Evolutionary conservation across 2,888 invertebrate genomes (phyloP), one percentile per base, ranked within the genome.

Genomic region (Pachliopta kotzebuea): DNA sequence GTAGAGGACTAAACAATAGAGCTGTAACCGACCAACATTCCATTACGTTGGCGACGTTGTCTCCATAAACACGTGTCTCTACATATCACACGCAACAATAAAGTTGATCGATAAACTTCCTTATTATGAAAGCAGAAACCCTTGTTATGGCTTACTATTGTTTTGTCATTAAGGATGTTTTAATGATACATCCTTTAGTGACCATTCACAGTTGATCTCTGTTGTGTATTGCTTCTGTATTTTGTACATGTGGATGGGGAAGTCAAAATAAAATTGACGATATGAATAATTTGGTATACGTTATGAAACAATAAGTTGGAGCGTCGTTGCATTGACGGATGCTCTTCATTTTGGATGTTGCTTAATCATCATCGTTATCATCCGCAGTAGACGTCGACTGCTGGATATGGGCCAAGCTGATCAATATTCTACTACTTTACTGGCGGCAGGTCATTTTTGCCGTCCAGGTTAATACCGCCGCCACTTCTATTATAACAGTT

Each of bases 1-100:
- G 59, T 31, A 23, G 29, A 58, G 50, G 62, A 52, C 56, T 26
- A 60, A 75, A 88, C 88, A 88, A 89, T 88, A 80, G 84, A 74
- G 68, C 68, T 74, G 73, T 79, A 75, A 76, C 72, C 72, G 69
- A 71, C 63, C 69, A 68, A 73, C 84, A 89, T 88, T 87, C 87
- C 84, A 65, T 62, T 63, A 70, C 79, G 82, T 80, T 78, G 74
- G 72, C 71, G 72, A 74, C 73, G 79, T 80, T 85, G 85, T 84
- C 81, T 84, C 76, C 79, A 56, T 76, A 85, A 88, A 86, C 83
- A 82, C 65, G 69, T 68, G 70, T 73, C 69, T 68, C 70, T 59
- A 76, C 72, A 83, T 81, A 79, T 80, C 71, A 70, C 70, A 73
- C 72, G 72, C n/a, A 73, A 71, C 74, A 76, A 71, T 70, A 68